These are phyloP conservation scores for Petromus typicus DNA, from an alignment of 2,113 vertebrate genomes.

Conservation along the genomic window DNA sequence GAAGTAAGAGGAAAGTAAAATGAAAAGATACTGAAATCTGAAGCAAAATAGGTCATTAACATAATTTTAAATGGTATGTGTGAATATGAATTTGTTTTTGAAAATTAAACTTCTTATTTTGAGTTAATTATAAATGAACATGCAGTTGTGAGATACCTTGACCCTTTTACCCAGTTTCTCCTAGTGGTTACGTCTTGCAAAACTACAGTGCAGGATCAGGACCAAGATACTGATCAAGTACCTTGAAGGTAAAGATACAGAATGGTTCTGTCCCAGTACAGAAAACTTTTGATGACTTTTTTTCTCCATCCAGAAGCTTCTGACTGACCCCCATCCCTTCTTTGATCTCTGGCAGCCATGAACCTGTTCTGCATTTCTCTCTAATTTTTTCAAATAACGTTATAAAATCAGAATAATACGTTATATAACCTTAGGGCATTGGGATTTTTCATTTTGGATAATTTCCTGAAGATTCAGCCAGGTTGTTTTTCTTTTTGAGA, in stretches of 20 bases:
- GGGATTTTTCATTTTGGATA: neutral
- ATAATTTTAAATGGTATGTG: slow-evolving; percentile 30
- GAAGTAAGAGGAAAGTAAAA: slow-evolving; percentile 34
- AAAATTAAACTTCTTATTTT: slow-evolving; percentile 36
- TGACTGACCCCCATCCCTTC: neutral
- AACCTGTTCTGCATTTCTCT: slow-evolving; percentile 13
- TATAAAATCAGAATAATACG: neutral
- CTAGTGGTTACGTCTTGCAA: neutral
- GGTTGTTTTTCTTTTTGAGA: neutral
- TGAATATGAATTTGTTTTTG: neutral
- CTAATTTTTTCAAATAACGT: slow-evolving; percentile 4
- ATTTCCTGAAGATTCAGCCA: neutral
- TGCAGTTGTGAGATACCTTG: neutral
- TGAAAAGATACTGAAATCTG: slow-evolving; percentile 20
- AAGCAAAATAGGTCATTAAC: slow-evolving; percentile 31
- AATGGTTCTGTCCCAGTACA: neutral
- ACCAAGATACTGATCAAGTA: neutral
- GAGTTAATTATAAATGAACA: neutral
- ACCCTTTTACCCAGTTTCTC: neutral
- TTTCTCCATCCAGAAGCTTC: neutral
- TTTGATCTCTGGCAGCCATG: neutral
- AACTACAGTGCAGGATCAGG: neutral
- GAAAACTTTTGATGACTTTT: neutral
- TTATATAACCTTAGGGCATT: neutral
- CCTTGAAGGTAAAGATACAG: slow-evolving; percentile 11